phyloP scores from a whole-genome alignment of 2,888 invertebrate genomes.

The Clusia tigrina region DNA sequence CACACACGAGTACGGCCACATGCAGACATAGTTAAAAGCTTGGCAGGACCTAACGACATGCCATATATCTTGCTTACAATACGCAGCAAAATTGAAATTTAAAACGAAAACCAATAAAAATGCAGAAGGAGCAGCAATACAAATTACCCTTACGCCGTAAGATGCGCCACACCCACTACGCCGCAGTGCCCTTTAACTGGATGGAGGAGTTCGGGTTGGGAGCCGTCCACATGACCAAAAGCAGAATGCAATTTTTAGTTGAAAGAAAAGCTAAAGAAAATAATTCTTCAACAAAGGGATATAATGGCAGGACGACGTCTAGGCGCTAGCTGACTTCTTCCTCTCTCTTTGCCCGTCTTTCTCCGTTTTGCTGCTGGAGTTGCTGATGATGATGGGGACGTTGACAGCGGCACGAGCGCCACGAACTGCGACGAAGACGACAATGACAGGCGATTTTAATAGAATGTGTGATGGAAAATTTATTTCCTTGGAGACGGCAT shows the following conservation, averaged over 20 bases:
- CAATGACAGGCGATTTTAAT: slow-evolving; percentile 61
- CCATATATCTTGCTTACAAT: slow-evolving; percentile 39
- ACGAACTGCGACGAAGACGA: slow-evolving; percentile 32
- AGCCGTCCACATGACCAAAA: too few relatives aligned
- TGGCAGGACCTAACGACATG: slow-evolving; percentile 9
- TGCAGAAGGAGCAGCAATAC: slow-evolving; percentile 46
- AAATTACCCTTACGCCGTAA: slow-evolving; percentile 59
- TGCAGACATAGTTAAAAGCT: background rate
- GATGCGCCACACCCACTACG: slow-evolving; percentile 38
- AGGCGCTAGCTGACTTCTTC: background rate
- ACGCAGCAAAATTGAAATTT: slow-evolving; percentile 56
- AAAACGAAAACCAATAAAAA: slow-evolving; percentile 58
- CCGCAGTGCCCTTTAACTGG: slow-evolving; percentile 10
- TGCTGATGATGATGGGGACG: slow-evolving; percentile 20
- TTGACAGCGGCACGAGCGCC: slow-evolving; percentile 34
- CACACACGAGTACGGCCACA: background rate
- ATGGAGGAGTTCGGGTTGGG: background rate
- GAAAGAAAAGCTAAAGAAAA: slow-evolving; percentile 14
- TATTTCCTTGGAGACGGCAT: background rate
- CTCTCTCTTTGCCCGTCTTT: slow-evolving; percentile 6
- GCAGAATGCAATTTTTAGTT: slow-evolving; percentile 23
- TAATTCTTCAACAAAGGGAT: background rate
- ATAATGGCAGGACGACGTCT: slow-evolving; percentile 14
- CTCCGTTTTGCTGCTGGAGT: background rate
- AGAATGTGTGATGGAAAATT: slow-evolving; percentile 43